A percentile compares a stretch with the other conserved stretches of the same genome.
These are phyloP conservation scores for Pachyseris speciosa DNA, from an alignment of 64 coral and sea anemone species.

Conservation along the genomic window DNA sequence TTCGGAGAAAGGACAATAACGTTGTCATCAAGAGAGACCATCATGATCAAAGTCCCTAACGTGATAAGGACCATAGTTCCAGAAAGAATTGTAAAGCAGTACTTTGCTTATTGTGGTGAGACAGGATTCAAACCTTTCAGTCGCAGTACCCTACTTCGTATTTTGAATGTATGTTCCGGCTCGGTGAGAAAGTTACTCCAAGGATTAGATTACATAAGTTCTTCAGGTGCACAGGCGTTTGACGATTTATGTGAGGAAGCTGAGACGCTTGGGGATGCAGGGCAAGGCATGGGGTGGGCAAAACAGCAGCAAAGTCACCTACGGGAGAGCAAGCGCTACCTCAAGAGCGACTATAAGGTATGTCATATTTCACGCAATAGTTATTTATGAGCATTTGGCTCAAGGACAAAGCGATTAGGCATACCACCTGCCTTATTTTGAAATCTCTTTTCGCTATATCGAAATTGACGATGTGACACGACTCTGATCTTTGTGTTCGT, in stretches of 20 bases:
- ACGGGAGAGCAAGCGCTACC: too few relatives aligned
- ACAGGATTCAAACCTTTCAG: background rate
- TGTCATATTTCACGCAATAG: too few relatives aligned
- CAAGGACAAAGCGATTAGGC: too few relatives aligned
- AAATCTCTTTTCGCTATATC: too few relatives aligned
- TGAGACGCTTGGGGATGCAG: background rate
- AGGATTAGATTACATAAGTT: background rate
- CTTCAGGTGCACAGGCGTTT: background rate
- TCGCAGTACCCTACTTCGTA: background rate
- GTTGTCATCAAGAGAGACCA: constrained; percentile 12
- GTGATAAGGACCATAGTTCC: background rate
- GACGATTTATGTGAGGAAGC: background rate
- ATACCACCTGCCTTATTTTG: too few relatives aligned
- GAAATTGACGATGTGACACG: too few relatives aligned
- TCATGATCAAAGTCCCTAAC: constrained; percentile 11
- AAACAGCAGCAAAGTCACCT: background rate
- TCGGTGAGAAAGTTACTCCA: background rate
- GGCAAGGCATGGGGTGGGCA: background rate
- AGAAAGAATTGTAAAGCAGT: constrained; percentile 6
- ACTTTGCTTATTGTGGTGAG: background rate
- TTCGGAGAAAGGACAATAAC: constrained; percentile 18
- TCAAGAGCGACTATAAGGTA: too few relatives aligned
- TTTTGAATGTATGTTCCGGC: background rate
- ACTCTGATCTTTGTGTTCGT: too few relatives aligned
- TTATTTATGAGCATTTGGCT: too few relatives aligned